phyloP scores from a whole-genome alignment of 2,797 vertebrate species.

The Lutra lutra region DNA sequence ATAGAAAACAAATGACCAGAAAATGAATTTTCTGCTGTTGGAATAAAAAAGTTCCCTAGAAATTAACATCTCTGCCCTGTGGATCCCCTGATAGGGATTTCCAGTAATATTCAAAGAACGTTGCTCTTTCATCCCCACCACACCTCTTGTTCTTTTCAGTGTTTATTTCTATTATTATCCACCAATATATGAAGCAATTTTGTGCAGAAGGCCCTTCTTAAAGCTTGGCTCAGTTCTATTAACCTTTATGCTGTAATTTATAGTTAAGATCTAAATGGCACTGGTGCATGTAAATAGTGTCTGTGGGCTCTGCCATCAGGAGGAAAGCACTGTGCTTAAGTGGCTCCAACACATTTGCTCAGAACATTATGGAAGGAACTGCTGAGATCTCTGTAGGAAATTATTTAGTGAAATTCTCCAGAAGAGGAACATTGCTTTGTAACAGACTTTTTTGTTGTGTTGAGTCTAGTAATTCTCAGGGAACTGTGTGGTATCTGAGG shows the following conservation, averaged over 20 bases:
- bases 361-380: slow-evolving; percentile 54
- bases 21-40: slow-evolving; percentile 49
- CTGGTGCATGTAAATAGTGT: slow-evolving; percentile 31
- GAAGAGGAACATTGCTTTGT: slow-evolving; percentile 46
- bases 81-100: background rate
- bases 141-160: slow-evolving; percentile 56
- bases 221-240: slow-evolving; percentile 56
- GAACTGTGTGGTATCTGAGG: background rate
- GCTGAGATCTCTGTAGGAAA: slow-evolving; percentile 42
- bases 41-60: slow-evolving; percentile 34
- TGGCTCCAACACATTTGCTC: slow-evolving; percentile 54
- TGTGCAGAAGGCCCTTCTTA: slow-evolving; percentile 61
- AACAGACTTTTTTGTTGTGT: slow-evolving; percentile 1
- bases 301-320: background rate
- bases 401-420: slow-evolving; percentile 51
- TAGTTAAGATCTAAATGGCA: slow-evolving; percentile 65
- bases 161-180: slow-evolving; percentile 71
- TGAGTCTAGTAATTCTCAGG: background rate
- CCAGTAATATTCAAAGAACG: slow-evolving; percentile 42
- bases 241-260: slow-evolving; percentile 73
- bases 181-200: slow-evolving; percentile 68
- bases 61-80: slow-evolving; percentile 51
- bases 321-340: slow-evolving; percentile 56
- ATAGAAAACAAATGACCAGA: slow-evolving; percentile 52
- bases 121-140: slow-evolving; percentile 49